Evolutionary conservation across 2,797 vertebrate species (phyloP), one percentile per base, ranked within the genome.

Genomic region (Platyrinchus mystaceus): DNA sequence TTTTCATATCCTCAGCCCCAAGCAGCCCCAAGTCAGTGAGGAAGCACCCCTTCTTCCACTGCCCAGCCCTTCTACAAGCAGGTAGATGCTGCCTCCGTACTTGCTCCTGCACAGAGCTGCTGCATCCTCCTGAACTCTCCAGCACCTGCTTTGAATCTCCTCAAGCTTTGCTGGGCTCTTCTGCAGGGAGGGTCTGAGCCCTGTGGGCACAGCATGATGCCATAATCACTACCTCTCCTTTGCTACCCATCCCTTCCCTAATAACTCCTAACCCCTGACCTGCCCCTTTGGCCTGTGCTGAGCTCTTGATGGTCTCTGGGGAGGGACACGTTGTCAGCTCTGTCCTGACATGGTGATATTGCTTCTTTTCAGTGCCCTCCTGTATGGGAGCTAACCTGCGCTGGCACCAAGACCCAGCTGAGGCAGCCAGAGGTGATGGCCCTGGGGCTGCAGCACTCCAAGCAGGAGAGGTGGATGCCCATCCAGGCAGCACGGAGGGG

Each of bases 401-500:
- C 34, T 8, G 3, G 23, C 32, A 86, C 26, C 1, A 3, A 55
- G 68, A 86, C n/a, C 39, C 43, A 62, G 30, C 0, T 1, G 6
- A 20, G 49, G 16, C 32, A 75, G 12, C 26, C 30, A 0, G 0
- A 36, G 43, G 50, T 66, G 78, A 56, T 0, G 6, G 41, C 70
- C 39, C 59, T 4, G 5, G n/a, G 50, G 50, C 46, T 85, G 70
- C 7, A 4, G 43, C 26, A 78, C 47, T 44, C 47, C 1, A 14
- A 52, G 56, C 30, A 41, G 37, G 41, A 69, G 69, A 83, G 32
- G 4, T 2, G 32, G 43, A 26, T 52, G 36, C 55, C 58, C 2
- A 3, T 9, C 67, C 70, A 58, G 63, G 13, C 70, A 87, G 82
- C 0, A 0, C 0, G 2, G 56, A 70, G 39, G 0, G 2, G 18